Evolutionary conservation across 2,797 vertebrate genomes (phyloP).

Genomic region (Rhincodon typus): DNA sequence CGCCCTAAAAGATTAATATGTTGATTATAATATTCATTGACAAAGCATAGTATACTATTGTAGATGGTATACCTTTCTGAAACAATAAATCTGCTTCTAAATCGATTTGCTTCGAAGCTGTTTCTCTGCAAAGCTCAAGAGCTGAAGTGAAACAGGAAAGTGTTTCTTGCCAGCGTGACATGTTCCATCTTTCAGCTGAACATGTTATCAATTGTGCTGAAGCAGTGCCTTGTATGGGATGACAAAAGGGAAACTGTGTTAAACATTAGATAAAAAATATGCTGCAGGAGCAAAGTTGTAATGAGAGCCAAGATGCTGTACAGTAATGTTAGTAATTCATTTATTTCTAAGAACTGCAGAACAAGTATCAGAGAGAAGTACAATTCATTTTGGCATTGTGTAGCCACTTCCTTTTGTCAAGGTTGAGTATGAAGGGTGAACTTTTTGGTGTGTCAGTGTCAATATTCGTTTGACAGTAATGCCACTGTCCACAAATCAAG

Average conservation of each 20-base stretch:
- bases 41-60: neutral
- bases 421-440: neutral
- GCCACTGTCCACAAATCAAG: no score
- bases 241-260: neutral
- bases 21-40: neutral
- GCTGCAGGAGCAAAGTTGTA: neutral
- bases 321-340: neutral
- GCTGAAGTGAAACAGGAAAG: conserved; percentile 57
- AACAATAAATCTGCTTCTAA: conserved; percentile 69
- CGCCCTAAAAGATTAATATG: neutral
- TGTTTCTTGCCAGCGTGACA: conserved; percentile 49
- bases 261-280: neutral
- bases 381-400: neutral
- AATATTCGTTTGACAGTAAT: no score
- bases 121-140: conserved; percentile 53
- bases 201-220: conserved; percentile 51
- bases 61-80: conserved; percentile 56
- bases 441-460: neutral
- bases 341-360: neutral
- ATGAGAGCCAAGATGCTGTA: neutral
- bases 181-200: conserved; percentile 42
- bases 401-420: neutral
- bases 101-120: conserved; percentile 52
- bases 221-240: conserved; percentile 53
- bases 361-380: neutral